These are phyloP conservation scores for Prionailurus viverrinus DNA, from an alignment of 2,113 vertebrate species.

Conservation along the genomic window DNA sequence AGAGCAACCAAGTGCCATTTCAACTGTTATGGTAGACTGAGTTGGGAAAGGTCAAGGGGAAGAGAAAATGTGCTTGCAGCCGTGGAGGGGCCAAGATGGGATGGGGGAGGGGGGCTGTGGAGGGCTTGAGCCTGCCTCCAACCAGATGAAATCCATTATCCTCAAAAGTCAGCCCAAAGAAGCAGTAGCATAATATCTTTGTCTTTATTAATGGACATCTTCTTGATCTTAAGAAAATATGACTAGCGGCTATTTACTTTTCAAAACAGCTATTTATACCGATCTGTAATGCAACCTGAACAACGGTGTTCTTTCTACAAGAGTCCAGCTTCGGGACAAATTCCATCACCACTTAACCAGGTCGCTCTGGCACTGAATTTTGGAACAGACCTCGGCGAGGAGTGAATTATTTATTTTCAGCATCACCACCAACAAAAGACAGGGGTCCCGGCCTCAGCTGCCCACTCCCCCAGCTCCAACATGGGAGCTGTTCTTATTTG, in stretches of 20 bases:
- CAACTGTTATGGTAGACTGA: neutral
- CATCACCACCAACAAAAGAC: neutral
- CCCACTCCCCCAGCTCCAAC: neutral
- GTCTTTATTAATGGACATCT: neutral
- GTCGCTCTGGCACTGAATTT: neutral
- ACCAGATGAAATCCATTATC: neutral
- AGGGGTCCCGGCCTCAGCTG: neutral
- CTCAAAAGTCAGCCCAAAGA: neutral
- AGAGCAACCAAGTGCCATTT: conserved; percentile 29
- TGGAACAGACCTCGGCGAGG: neutral
- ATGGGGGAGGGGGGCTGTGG: accelerated
- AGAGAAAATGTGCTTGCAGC: neutral
- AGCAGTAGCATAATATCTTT: neutral
- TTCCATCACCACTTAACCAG: neutral
- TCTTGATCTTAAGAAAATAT: neutral
- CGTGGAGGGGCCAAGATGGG: neutral
- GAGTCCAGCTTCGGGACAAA: neutral
- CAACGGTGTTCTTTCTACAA: neutral
- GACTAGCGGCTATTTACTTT: neutral
- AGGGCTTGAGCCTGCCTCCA: neutral
- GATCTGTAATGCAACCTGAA: neutral
- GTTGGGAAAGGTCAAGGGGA: conserved; percentile 56
- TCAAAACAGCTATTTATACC: neutral
- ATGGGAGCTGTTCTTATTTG: neutral
- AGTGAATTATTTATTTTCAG: neutral